These are phyloP conservation scores for Drosophila pseudotalamancana DNA, from an alignment of 2,888 invertebrate species.

Conservation along the genomic window DNA sequence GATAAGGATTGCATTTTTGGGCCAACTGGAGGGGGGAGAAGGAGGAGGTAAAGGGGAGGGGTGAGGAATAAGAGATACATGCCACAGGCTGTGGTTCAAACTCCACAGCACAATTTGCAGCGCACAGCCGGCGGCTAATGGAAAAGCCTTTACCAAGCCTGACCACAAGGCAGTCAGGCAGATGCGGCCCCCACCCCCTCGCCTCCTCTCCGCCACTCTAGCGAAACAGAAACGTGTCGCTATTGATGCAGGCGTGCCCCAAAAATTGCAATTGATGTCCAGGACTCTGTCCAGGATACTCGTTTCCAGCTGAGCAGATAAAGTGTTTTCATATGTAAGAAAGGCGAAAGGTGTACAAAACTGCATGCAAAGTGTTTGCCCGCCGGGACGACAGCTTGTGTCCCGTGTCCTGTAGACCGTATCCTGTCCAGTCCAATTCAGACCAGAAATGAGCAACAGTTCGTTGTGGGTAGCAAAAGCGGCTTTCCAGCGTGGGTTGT, in stretches of 20 bases:
- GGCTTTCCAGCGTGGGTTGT: conserved; percentile 49
- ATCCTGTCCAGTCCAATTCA: not conserved
- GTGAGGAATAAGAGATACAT: not conserved
- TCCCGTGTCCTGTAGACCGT: not conserved
- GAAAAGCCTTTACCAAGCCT: conserved; percentile 4
- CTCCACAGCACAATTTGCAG: conserved; percentile 18
- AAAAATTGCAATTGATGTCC: conserved; percentile 52
- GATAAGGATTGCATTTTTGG: conserved; percentile 33
- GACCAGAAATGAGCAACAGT: conserved; percentile 65
- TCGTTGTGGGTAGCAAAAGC: conserved; percentile 55
- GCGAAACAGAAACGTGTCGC: not conserved
- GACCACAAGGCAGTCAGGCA: conserved; percentile 18
- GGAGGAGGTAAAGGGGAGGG: not conserved
- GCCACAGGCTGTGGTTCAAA: not conserved
- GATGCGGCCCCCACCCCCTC: too few relatives aligned
- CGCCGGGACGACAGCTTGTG: conserved; percentile 10
- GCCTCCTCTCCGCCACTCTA: too few relatives aligned
- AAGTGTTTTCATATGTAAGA: conserved; percentile 57
- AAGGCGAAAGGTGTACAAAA: conserved; percentile 45
- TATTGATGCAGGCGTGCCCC: conserved; percentile 2
- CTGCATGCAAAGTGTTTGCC: conserved; percentile 54
- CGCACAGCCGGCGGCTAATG: conserved; percentile 16
- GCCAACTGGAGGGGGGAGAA: not conserved
- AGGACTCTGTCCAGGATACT: conserved; percentile 1
- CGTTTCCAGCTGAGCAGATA: conserved; percentile 7